phyloP scores from a whole-genome alignment of 2,888 invertebrate species.

The Pristionchus fissidentatus region DNA sequence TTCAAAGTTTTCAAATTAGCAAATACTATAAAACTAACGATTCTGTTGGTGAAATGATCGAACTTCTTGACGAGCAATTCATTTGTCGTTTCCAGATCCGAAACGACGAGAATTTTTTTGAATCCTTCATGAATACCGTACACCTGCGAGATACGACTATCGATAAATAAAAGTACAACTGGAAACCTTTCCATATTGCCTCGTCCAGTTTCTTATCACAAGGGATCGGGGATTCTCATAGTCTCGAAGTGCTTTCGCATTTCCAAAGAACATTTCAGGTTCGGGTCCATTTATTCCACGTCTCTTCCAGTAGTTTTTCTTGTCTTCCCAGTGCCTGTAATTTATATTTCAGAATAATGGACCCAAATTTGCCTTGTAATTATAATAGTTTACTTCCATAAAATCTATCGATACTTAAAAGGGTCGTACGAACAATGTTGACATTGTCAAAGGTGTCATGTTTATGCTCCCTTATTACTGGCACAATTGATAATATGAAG shows the following conservation, averaged over 20 bases:
- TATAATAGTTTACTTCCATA: too few relatives aligned
- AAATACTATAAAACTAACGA: conserved; percentile 65
- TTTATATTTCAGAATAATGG: too few relatives aligned
- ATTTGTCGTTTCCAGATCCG: conserved; percentile 76
- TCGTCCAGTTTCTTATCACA: conserved; percentile 64
- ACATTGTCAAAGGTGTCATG: too few relatives aligned
- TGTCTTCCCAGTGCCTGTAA: conserved; percentile 51
- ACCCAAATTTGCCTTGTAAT: too few relatives aligned
- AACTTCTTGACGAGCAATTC: conserved; percentile 77
- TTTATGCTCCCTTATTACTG: too few relatives aligned
- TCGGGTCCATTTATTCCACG: conserved; percentile 64
- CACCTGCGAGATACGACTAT: neutral
- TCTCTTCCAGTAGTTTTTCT: conserved; percentile 63
- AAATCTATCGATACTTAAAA: too few relatives aligned
- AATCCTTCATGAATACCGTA: conserved; percentile 65
- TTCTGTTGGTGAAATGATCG: conserved; percentile 76
- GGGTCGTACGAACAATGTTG: too few relatives aligned
- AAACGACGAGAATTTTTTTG: conserved; percentile 74
- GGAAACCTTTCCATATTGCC: conserved; percentile 53
- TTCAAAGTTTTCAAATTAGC: neutral
- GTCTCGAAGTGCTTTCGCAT: conserved; percentile 53
- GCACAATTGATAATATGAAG: too few relatives aligned
- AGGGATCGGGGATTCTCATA: conserved; percentile 53
- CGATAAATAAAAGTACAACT: neutral
- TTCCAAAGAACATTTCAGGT: conserved; percentile 59